phyloP scores from a whole-genome alignment of 2,888 invertebrate species.

The Himalopsyche anomala region DNA sequence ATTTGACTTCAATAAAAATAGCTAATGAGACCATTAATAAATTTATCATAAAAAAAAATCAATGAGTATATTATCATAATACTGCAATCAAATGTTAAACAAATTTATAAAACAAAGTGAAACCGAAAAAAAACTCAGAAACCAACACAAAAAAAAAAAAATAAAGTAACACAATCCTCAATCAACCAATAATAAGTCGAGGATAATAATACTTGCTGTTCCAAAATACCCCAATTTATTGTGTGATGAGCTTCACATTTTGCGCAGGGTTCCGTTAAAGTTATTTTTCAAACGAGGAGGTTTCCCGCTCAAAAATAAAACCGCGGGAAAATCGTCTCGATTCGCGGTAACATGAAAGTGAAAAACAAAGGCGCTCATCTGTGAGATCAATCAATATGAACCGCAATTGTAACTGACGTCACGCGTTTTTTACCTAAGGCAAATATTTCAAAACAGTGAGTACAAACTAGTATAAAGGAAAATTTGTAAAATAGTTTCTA shows the following conservation, averaged over 20 bases:
- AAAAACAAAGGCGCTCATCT: constrained; percentile 37
- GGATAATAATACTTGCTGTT: not conserved
- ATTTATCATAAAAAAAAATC: too few relatives aligned
- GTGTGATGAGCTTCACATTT: not conserved
- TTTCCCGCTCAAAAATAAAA: constrained; percentile 3
- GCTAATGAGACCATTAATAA: too few relatives aligned
- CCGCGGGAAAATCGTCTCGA: constrained; percentile 35
- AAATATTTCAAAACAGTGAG: constrained; percentile 17
- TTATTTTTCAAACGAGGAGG: constrained; percentile 10
- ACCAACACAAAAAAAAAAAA: too few relatives aligned
- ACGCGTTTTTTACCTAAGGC: not conserved
- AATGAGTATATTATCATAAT: too few relatives aligned
- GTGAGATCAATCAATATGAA: constrained; percentile 27
- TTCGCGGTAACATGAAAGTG: not conserved
- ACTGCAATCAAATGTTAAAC: too few relatives aligned
- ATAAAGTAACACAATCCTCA: not conserved
- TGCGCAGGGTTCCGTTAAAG: not conserved
- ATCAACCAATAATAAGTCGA: not conserved
- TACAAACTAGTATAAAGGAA: not conserved
- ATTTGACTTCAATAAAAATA: too few relatives aligned
- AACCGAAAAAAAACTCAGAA: too few relatives aligned
- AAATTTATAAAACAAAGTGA: too few relatives aligned
- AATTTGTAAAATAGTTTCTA: not conserved
- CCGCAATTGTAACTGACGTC: constrained; percentile 7
- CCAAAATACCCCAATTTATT: constrained; percentile 14